phyloP scores from a whole-genome alignment of 2,888 invertebrate species.

The Pheosia gnoma region DNA sequence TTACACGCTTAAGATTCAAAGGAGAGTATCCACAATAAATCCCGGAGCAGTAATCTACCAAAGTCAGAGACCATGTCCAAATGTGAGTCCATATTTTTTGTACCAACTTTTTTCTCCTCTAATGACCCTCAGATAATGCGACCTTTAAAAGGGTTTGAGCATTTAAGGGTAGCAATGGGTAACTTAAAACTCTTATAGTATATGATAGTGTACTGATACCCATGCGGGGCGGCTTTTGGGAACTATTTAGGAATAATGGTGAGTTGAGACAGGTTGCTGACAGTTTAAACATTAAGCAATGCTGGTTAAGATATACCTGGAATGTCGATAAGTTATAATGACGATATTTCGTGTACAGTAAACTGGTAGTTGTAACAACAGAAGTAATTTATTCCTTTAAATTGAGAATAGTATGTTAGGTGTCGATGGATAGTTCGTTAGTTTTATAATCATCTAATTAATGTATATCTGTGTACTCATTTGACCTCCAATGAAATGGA shows the following conservation, averaged over 20 bases:
- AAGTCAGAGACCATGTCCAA: conserved; percentile 5
- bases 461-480: no score
- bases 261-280: background rate
- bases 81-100: conserved; percentile 35
- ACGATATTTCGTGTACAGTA: no score
- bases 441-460: no score
- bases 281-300: background rate
- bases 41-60: background rate
- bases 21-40: conserved; percentile 1
- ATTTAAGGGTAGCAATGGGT: conserved; percentile 9
- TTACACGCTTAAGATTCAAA: conserved; percentile 6
- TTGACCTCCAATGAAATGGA: no score
- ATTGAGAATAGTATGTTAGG: no score
- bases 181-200: conserved; percentile 10
- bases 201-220: conserved; percentile 2
- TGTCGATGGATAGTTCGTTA: no score
- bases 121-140: conserved; percentile 33
- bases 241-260: background rate
- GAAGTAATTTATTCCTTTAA: no score
- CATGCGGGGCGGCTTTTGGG: background rate
- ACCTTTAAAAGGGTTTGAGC: conserved; percentile 14
- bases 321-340: no score
- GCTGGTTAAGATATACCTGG: no score
- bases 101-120: conserved; percentile 32
- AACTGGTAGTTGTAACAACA: no score